Base-by-base conservation (phyloP, 2,888 invertebrate species). In the Nemoura dubitans region DNA sequence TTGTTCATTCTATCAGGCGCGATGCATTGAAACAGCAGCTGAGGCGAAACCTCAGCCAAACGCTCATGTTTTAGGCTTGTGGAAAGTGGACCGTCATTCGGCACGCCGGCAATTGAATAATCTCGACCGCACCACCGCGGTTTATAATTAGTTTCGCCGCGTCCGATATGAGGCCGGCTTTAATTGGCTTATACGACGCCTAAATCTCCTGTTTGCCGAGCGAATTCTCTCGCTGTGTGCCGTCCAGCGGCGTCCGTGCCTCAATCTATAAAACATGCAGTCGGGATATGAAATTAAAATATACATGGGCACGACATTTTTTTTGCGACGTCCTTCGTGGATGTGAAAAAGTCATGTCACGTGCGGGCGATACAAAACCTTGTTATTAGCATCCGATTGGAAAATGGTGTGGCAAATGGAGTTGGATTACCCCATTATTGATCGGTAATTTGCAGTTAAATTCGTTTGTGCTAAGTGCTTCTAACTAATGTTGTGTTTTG, bases 171-270 rank as follows among this genome's bases (percentile, higher is more conserved):
- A 59, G 59, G 83, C 86, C 77, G 78, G 43, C 86, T 87, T 85
- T 87, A 87, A 87, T 87, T 87, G 87, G 85, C 82, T 87, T 82
- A 86, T 76, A 87, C 84, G 85, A 77, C 59, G 80, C 82, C 87
- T 29, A 85, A 87, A 87, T 87, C 87, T 86, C 85, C 26, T 86
- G 87, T 87, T 87, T 87, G 83, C 86, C 86, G 83, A 87, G 76
- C 83, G 36, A 26, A 76, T 87, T 76, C 28, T 77, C 83, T 27
- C 43, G 21, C 59, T 59, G 59, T 21, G 10, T 14, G 59, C 59
- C 59, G 80, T 25, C 76, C 76, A 14, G 30, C n/a, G 76, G n/a
- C 59, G n/a, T 43, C 83, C 43, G 7, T 26, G 29, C 59, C 28
- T 84, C 84, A 59, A 84, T 84, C 43, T 84, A 84, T 84, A 84